Percentiles rank a stretch among this genome's conserved stretches.
These are phyloP conservation scores for Eilema griseolum DNA, from an alignment of 2,888 invertebrate genomes.

Conservation along the genomic window DNA sequence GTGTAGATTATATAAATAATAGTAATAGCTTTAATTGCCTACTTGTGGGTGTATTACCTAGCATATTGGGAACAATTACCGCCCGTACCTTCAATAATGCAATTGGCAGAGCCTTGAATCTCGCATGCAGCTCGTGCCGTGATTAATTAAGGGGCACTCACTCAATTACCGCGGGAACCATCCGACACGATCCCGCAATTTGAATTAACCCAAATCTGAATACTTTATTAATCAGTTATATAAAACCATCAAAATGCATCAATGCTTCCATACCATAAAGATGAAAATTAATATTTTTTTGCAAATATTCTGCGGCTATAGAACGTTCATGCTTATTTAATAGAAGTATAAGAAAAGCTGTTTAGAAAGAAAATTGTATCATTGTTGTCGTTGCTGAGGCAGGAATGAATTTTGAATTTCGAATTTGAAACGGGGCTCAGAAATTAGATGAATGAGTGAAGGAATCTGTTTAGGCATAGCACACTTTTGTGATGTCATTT, in stretches of 20 bases:
- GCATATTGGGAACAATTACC: background rate
- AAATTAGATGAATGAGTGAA: too few relatives aligned
- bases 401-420: too few relatives aligned
- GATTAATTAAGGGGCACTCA: slow-evolving; percentile 55
- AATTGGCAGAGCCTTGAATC: slow-evolving; percentile 27
- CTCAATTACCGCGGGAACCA: slow-evolving; percentile 47
- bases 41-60: background rate
- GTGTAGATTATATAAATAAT: background rate
- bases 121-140: slow-evolving; percentile 37
- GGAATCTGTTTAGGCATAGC: too few relatives aligned
- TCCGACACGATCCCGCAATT: slow-evolving; percentile 54
- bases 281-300: background rate
- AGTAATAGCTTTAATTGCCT: background rate
- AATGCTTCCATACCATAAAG: background rate
- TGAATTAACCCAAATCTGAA: slow-evolving; percentile 38
- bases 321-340: background rate
- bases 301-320: background rate
- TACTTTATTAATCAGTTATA: slow-evolving; percentile 35
- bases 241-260: slow-evolving; percentile 9
- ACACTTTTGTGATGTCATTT: too few relatives aligned
- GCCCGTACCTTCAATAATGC: slow-evolving; percentile 9
- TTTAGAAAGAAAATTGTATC: too few relatives aligned
- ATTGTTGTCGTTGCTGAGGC: too few relatives aligned
- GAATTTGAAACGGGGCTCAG: too few relatives aligned
- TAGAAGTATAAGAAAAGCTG: too few relatives aligned